Evolutionary conservation across 2,888 invertebrate genomes (phyloP).

Genomic region (Eupithecia vulgata): DNA sequence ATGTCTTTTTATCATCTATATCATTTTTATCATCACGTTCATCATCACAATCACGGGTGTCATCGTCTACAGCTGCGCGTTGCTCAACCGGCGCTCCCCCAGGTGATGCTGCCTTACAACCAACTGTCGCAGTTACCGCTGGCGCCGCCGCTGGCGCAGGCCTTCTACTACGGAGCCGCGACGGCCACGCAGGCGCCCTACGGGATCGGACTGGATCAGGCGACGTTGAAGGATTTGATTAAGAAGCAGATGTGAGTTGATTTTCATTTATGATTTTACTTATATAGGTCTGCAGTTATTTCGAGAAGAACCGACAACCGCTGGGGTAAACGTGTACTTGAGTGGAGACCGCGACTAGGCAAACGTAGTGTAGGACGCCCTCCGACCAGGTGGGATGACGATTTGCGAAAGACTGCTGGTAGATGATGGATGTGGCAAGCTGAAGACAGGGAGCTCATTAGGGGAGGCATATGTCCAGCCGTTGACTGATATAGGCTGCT

Average conservation of each 20-base stretch:
- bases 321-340: too few relatives aligned
- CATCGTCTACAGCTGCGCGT: slow-evolving; percentile 62
- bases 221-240: slow-evolving; percentile 91
- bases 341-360: too few relatives aligned
- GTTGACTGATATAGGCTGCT: too few relatives aligned
- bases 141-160: slow-evolving; percentile 67
- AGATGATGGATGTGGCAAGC: too few relatives aligned
- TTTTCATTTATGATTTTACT: background rate
- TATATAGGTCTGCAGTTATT: too few relatives aligned
- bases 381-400: too few relatives aligned
- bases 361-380: too few relatives aligned
- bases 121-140: slow-evolving; percentile 54
- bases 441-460: too few relatives aligned
- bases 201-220: slow-evolving; percentile 83
- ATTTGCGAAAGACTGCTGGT: too few relatives aligned
- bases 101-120: slow-evolving; percentile 74
- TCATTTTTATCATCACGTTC: background rate
- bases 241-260: slow-evolving; percentile 94
- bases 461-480: too few relatives aligned
- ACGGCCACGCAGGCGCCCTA: slow-evolving; percentile 71
- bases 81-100: slow-evolving; percentile 65
- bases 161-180: slow-evolving; percentile 86
- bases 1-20: background rate
- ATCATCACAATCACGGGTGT: slow-evolving; percentile 30
- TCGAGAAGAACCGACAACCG: too few relatives aligned